These are phyloP conservation scores for Archivesica marissinica DNA, from an alignment of 1,140 invertebrate genomes.

Conservation along the genomic window DNA sequence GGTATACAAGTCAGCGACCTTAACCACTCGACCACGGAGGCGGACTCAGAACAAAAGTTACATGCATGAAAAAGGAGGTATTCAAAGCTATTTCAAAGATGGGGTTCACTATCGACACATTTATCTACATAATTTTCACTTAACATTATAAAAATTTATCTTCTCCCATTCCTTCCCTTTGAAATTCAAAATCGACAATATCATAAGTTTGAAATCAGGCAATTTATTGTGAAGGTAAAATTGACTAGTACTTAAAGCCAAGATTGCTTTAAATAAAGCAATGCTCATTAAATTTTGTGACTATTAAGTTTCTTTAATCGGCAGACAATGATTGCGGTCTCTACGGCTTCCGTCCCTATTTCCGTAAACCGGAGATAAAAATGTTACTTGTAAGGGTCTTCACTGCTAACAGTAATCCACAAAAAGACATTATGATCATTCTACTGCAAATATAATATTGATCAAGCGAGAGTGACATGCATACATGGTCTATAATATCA, in stretches of 20 bases:
- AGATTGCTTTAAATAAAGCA: no score
- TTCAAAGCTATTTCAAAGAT: background rate
- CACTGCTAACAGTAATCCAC: no score
- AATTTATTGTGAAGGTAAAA: background rate
- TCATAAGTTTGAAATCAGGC: background rate
- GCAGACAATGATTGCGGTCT: background rate
- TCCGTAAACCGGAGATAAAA: background rate
- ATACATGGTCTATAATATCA: no score
- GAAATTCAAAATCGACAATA: background rate
- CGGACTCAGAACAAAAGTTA: no score
- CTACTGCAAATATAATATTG: no score
- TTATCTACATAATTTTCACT: slow-evolving; percentile 25
- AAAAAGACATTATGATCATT: no score
- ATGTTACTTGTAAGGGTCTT: no score
- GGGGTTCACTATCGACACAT: slow-evolving; percentile 10
- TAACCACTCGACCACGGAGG: no score
- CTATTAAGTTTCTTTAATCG: background rate
- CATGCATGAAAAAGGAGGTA: background rate
- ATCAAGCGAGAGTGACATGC: no score
- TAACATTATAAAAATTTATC: background rate
- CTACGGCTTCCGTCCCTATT: background rate
- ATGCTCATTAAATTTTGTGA: background rate
- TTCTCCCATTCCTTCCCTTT: background rate
- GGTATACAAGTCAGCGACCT: no score
- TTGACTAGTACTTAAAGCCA: no score